Conservation (phyloP, 30 jellyfish, hydroid and myxozoan species). For the Pseudorhiza aurosa region DNA sequence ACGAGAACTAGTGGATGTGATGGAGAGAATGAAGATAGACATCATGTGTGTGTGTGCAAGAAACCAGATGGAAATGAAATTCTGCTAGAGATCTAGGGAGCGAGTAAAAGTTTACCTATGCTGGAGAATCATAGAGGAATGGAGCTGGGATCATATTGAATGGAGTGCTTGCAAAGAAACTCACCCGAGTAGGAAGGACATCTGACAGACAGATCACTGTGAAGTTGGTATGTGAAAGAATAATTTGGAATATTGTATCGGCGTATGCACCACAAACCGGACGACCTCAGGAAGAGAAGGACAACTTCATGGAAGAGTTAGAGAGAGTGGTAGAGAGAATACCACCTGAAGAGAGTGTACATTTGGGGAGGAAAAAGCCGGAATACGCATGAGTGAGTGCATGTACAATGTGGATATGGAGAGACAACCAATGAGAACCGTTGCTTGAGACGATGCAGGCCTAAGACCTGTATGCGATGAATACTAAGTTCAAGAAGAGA, state of each 20-base stretch:
- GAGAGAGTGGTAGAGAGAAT: too few relatives aligned
- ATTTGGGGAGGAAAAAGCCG: slow-evolving; percentile 42
- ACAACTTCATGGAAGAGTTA: too few relatives aligned
- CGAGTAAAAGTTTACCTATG: slow-evolving; percentile 3
- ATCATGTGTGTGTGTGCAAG: slow-evolving; percentile 32
- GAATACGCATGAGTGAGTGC: slow-evolving; percentile 12
- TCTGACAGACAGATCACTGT: slow-evolving; percentile 14
- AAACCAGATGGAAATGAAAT: slow-evolving; percentile 18
- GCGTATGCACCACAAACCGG: slow-evolving; percentile 37
- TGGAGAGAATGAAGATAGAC: slow-evolving; percentile 2
- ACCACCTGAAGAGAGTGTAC: not conserved
- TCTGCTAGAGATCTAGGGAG: not conserved
- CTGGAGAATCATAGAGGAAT: not conserved
- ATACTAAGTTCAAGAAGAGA: slow-evolving; percentile 13
- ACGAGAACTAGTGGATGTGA: slow-evolving; percentile 5
- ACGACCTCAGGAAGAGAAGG: not conserved
- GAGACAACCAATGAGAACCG: slow-evolving; percentile 40
- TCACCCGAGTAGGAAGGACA: slow-evolving; percentile 3
- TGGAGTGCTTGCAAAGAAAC: not conserved
- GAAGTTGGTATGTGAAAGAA: not conserved
- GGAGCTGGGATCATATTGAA: slow-evolving; percentile 26
- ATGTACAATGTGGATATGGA: slow-evolving; percentile 43
- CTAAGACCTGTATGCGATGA: too few relatives aligned
- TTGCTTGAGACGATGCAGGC: too few relatives aligned
- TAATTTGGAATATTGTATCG: not conserved